phyloP scores from a whole-genome alignment of 2,888 invertebrate species.

The Nasonia oneida region DNA sequence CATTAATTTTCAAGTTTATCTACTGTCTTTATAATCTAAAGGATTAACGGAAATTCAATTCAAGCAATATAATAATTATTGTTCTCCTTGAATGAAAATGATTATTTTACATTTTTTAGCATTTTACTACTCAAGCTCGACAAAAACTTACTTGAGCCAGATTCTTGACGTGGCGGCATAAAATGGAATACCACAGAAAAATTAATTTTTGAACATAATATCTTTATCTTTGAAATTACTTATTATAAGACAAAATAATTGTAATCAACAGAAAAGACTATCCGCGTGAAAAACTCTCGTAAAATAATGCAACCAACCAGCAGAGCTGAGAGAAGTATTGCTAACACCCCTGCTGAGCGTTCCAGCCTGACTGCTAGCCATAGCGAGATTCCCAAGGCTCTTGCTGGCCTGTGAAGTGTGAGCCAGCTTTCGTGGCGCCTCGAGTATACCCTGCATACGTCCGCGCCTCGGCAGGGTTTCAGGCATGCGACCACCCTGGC shows the following conservation, averaged over 20 bases:
- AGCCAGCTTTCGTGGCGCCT: constrained; percentile 73
- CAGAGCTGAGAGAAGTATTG: constrained; percentile 76
- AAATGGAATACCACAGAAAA: constrained; percentile 16
- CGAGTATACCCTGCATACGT: constrained; percentile 72
- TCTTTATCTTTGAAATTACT: background rate
- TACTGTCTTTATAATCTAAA: background rate
- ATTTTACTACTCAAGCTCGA: background rate
- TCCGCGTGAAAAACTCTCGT: too few species aligned
- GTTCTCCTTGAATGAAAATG: too few species aligned
- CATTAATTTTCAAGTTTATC: background rate
- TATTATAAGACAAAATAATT: too few species aligned
- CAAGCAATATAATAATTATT: background rate
- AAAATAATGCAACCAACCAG: constrained; percentile 68
- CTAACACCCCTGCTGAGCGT: constrained; percentile 73
- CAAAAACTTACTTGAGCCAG: constrained; percentile 65
- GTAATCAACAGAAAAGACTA: too few species aligned
- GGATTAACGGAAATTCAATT: background rate
- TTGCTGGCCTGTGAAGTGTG: constrained; percentile 76
- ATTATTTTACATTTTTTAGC: too few species aligned
- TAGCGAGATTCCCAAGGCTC: constrained; percentile 75
- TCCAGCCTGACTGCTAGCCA: constrained; percentile 65
- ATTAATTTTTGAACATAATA: background rate
- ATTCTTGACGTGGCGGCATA: constrained; percentile 60
- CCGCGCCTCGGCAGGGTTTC: constrained; percentile 71
- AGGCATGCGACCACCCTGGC: constrained; percentile 73